phyloP scores from a whole-genome alignment of 2,797 vertebrate species.

The Coreius guichenoti region DNA sequence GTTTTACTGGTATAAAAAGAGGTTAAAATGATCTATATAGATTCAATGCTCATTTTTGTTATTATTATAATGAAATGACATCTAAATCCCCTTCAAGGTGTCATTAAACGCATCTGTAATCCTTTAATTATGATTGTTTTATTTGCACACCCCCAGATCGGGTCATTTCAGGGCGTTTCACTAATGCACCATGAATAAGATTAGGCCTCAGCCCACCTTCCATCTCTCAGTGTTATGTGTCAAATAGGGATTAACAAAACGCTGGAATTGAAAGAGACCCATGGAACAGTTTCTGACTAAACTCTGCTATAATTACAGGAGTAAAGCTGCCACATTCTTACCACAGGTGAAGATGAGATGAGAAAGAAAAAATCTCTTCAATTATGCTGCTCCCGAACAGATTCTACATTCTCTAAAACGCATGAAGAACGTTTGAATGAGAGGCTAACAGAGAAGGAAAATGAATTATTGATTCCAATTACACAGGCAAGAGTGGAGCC shows the following conservation, averaged over 20 bases:
- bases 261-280: conserved; percentile 19
- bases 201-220: conserved; percentile 31
- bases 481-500: conserved; percentile 68
- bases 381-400: conserved; percentile 72
- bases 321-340: conserved; percentile 13
- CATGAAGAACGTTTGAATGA: conserved; percentile 72
- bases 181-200: conserved; percentile 17
- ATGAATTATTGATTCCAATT: conserved; percentile 83
- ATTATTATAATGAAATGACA: not conserved
- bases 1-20: not conserved
- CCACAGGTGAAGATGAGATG: conserved; percentile 18
- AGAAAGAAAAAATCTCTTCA: conserved; percentile 63
- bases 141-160: not conserved
- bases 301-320: conserved; percentile 35
- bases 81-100: not conserved
- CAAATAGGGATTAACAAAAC: conserved; percentile 40
- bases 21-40: not conserved
- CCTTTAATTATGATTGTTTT: conserved; percentile 7
- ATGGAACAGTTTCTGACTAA: conserved; percentile 31
- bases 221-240: conserved; percentile 19
- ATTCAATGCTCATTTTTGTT: not conserved
- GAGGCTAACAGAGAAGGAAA: conserved; percentile 78
- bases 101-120: not conserved
- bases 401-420: conserved; percentile 67
- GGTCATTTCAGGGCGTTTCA: conserved; percentile 18